phyloP scores from a whole-genome alignment of 2,888 invertebrate species.

The Leptarthrus brevirostris region DNA sequence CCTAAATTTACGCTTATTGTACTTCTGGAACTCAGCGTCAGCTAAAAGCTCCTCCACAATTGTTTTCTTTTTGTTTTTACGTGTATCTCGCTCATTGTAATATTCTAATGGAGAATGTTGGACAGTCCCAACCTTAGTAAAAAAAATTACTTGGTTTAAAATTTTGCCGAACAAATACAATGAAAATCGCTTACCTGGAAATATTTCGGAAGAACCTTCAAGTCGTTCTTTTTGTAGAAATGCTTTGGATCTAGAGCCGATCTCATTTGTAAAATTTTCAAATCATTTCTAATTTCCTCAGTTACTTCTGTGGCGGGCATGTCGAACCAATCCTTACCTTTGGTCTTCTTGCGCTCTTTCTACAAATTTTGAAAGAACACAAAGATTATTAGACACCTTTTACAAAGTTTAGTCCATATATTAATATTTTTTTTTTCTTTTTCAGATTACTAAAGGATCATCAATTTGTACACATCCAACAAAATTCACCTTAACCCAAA shows the following conservation, averaged over 20 bases:
- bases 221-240: conserved; percentile 94
- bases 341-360: conserved; percentile 81
- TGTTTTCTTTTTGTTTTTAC: conserved; percentile 87
- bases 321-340: conserved; percentile 90
- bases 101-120: conserved; percentile 89
- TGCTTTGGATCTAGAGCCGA: conserved; percentile 90
- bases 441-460: conserved; percentile 68
- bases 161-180: too few species aligned
- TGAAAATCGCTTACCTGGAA: conserved; percentile 78
- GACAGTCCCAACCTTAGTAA: conserved; percentile 77
- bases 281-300: conserved; percentile 86
- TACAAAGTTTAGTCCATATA: too few species aligned
- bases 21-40: conserved; percentile 86
- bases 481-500: conserved; percentile 50
- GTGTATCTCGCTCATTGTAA: conserved; percentile 84
- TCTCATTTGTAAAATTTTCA: conserved; percentile 92
- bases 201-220: conserved; percentile 88
- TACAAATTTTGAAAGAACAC: conserved; percentile 62
- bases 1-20: conserved; percentile 82
- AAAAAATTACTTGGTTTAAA: too few species aligned
- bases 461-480: conserved; percentile 58
- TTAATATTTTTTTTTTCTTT: too few species aligned
- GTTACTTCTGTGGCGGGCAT: conserved; percentile 90
- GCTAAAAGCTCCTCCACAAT: conserved; percentile 93
- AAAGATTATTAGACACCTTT: neutral